These are phyloP conservation scores for Ciconia stormi DNA, from an alignment of 2,113 vertebrate genomes.

Conservation along the genomic window DNA sequence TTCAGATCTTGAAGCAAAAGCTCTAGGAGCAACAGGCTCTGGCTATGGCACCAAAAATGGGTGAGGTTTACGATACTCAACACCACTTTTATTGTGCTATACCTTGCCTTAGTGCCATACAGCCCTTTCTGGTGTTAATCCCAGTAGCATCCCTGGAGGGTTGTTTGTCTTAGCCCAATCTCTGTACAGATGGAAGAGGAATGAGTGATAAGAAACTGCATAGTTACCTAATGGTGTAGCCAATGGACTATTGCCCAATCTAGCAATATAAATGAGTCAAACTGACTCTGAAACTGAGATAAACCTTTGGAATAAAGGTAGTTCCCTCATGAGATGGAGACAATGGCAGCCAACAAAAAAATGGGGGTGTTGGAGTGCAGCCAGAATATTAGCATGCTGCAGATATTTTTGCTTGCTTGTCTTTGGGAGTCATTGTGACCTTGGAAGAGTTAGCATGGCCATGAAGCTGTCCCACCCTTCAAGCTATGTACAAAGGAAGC, in stretches of 20 bases:
- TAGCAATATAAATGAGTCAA: not conserved
- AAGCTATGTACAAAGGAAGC: not conserved
- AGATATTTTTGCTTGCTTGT: not conserved
- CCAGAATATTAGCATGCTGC: not conserved
- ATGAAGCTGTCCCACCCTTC: not conserved
- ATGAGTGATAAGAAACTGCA: not conserved
- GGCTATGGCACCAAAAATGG: not conserved
- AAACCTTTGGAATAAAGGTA: not conserved
- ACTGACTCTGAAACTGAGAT: not conserved
- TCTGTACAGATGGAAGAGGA: not conserved
- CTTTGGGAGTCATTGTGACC: not conserved
- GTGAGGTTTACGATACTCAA: not conserved
- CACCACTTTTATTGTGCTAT: not conserved
- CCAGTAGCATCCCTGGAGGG: not conserved
- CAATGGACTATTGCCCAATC: not conserved
- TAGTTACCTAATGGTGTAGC: not conserved
- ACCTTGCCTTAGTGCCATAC: not conserved
- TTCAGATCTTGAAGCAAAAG: not conserved
- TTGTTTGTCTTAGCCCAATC: not conserved
- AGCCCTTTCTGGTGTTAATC: not conserved
- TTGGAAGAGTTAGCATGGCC: not conserved
- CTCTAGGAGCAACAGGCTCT: not conserved
- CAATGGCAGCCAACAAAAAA: not conserved
- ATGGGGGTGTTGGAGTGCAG: not conserved
- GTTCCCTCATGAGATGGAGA: not conserved